phyloP scores from a whole-genome alignment of 1,140 invertebrate genomes.

The Andricus grossulariae region DNA sequence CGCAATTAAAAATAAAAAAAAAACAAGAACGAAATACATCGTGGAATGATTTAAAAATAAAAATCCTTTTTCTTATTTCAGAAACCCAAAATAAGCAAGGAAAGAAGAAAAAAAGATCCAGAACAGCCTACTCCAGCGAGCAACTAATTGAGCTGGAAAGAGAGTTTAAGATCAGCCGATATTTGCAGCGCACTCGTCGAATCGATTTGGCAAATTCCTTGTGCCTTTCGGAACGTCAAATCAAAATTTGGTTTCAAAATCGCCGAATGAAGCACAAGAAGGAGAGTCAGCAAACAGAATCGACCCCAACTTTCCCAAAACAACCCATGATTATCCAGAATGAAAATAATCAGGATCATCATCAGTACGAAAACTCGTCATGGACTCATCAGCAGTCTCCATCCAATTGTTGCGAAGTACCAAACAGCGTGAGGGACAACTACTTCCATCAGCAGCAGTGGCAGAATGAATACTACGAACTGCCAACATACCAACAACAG shows the following conservation, averaged over 20 bases:
- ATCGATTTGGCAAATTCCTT: constrained; percentile 83
- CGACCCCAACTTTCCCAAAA: too few relatives aligned
- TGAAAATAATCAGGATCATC: neutral
- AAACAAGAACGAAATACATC: too few relatives aligned
- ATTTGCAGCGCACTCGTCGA: constrained; percentile 61
- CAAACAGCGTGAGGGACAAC: constrained; percentile 4
- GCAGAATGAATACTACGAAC: neutral
- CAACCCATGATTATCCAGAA: neutral
- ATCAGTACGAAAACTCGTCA: neutral
- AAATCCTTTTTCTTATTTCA: neutral
- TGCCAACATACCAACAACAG: neutral
- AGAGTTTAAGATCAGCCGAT: constrained; percentile 86
- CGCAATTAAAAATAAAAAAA: too few relatives aligned
- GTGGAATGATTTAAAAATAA: neutral
- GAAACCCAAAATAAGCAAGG: neutral
- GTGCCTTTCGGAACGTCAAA: constrained; percentile 86
- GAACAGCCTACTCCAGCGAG: constrained; percentile 83
- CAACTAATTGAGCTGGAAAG: constrained; percentile 89
- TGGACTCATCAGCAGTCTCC: neutral
- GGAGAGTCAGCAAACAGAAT: constrained; percentile 54
- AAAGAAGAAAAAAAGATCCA: constrained; percentile 5
- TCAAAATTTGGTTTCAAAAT: constrained; percentile 92
- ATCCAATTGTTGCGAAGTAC: neutral
- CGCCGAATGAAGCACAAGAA: constrained; percentile 83
- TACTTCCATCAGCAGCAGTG: constrained; percentile 11